Evolutionary conservation across 2,888 invertebrate genomes (phyloP).

Genomic region (Smittia aterrima): DNA sequence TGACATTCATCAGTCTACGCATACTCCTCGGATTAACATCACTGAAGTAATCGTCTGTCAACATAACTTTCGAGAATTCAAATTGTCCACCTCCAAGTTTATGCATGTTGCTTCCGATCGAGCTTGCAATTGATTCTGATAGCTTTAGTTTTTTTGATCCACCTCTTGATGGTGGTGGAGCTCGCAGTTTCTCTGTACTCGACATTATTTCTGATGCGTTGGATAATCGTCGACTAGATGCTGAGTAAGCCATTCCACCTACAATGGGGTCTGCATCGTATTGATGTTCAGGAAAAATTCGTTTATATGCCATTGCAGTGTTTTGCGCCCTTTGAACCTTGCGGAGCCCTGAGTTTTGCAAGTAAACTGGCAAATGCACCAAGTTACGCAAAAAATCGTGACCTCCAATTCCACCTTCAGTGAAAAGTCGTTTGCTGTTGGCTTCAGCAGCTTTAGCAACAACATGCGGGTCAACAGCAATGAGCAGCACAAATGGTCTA

Average conservation of each 20-base stretch:
- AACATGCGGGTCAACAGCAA: constrained; percentile 98
- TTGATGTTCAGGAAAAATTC: constrained; percentile 50
- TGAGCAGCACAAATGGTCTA: constrained; percentile 91
- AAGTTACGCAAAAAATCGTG: constrained; percentile 93
- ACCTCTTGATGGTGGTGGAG: constrained; percentile 54
- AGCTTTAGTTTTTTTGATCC: constrained; percentile 73
- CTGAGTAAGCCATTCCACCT: constrained; percentile 53
- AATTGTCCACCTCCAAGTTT: constrained; percentile 65
- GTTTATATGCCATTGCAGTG: constrained; percentile 60
- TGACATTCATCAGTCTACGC: constrained; percentile 93
- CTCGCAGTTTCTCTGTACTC: constrained; percentile 71
- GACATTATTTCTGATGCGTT: constrained; percentile 79
- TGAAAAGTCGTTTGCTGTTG: constrained; percentile 81
- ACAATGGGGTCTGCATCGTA: constrained; percentile 44
- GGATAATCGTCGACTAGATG: constrained; percentile 74
- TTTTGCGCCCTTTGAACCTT: constrained; percentile 85
- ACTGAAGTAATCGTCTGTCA: constrained; percentile 98
- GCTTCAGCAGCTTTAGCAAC: constrained; percentile 95
- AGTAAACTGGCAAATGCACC: constrained; percentile 95
- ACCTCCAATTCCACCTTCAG: constrained; percentile 86
- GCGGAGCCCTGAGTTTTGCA: constrained; percentile 93
- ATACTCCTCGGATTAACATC: constrained; percentile 95
- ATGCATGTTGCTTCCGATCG: constrained; percentile 84
- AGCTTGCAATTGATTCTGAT: constrained; percentile 88
- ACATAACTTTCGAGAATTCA: constrained; percentile 72